These are phyloP conservation scores for Brachyhypopomus gauderio DNA, from an alignment of 2,113 vertebrate species.

Conservation along the genomic window DNA sequence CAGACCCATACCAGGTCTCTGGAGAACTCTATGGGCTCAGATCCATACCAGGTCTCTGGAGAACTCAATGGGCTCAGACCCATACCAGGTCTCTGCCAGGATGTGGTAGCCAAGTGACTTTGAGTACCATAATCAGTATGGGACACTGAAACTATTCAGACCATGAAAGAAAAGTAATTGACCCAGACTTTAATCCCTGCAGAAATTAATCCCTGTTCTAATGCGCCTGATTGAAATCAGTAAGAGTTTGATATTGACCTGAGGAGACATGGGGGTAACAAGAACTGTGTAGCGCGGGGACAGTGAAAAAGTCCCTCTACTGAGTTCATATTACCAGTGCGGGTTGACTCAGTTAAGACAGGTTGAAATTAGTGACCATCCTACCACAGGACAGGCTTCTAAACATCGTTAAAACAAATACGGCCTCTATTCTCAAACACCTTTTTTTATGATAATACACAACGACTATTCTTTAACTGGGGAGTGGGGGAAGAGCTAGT, in stretches of 20 bases:
- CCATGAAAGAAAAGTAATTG: no score
- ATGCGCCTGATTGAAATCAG: conserved; percentile 13
- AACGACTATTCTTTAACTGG: no score
- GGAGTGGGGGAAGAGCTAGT: neutral
- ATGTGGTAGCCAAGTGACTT: no score
- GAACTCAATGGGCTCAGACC: no score
- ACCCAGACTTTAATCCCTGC: neutral
- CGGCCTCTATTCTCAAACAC: neutral
- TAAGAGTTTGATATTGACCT: neutral
- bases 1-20: no score
- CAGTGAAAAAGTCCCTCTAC: no score
- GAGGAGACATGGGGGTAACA: neutral
- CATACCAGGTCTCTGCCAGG: no score
- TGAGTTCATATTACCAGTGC: neutral
- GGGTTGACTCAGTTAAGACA: neutral
- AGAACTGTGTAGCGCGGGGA: neutral
- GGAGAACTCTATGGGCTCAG: no score
- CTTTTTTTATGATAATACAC: neutral
- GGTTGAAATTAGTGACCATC: neutral
- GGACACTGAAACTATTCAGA: no score
- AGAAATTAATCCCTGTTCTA: neutral
- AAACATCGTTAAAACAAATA: neutral
- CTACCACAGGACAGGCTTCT: neutral
- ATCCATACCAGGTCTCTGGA: no score
- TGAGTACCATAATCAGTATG: no score